These are phyloP conservation scores for Plestiodon gilberti DNA, from an alignment of 2,113 vertebrate genomes.

Conservation along the genomic window DNA sequence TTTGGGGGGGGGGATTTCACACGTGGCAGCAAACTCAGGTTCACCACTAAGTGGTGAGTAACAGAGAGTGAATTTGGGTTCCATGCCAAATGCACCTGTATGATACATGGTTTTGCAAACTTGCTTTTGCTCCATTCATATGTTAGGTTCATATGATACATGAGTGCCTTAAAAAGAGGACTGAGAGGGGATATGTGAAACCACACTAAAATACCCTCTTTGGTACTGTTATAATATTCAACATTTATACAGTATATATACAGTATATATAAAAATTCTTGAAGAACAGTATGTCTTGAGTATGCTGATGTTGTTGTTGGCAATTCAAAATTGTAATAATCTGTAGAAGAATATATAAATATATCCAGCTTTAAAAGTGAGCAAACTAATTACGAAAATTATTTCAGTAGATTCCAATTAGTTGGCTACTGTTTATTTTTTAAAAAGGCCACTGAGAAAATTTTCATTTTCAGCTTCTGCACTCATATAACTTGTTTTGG, in stretches of 20 bases:
- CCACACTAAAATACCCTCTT: not conserved
- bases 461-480: constrained; percentile 58
- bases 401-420: constrained; percentile 55
- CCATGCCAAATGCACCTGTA: not conserved
- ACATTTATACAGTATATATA: no score
- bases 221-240: not conserved
- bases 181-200: not conserved
- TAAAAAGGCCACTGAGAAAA: constrained; percentile 62
- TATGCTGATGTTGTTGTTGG: constrained; percentile 1
- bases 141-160: no score
- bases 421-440: not conserved
- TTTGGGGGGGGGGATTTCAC: not conserved
- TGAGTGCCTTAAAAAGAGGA: no score
- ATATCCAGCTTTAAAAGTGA: constrained; percentile 20
- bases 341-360: not conserved
- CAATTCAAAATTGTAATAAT: constrained; percentile 47
- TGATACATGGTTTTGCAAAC: not conserved
- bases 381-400: constrained; percentile 49
- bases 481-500: constrained; percentile 39
- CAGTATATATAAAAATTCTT: not conserved
- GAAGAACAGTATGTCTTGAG: constrained; percentile 12
- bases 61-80: not conserved
- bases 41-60: not conserved
- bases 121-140: not conserved
- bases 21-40: not conserved